Conservation (phyloP, 2,797 vertebrate species). For the Chelonia mydas region DNA sequence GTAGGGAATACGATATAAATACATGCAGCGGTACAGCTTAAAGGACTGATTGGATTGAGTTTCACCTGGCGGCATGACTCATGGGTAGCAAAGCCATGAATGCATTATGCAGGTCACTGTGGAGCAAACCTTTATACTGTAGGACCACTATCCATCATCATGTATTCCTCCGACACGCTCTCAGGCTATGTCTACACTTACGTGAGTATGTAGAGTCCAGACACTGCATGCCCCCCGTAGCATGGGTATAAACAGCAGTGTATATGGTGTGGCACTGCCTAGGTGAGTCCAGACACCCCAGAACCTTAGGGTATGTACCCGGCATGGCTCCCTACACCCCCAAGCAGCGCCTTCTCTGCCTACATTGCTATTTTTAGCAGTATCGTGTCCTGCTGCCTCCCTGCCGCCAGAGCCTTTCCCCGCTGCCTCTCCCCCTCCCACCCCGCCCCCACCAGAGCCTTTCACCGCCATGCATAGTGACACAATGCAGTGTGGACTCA, state of each 20-base stretch:
- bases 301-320: background rate
- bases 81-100: background rate
- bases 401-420: background rate
- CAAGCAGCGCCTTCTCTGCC: background rate
- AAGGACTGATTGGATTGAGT: background rate
- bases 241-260: background rate
- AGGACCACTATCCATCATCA: background rate
- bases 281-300: background rate
- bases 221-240: no score
- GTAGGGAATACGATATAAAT: accelerated
- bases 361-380: background rate
- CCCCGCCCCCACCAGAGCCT: no score
- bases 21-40: background rate
- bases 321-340: no score
- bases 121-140: background rate
- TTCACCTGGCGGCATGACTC: background rate
- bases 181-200: background rate
- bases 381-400: background rate
- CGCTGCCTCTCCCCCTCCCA: background rate
- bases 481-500: background rate
- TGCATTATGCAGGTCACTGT: background rate
- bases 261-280: no score
- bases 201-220: background rate
- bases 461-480: background rate
- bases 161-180: background rate